A percentile compares a stretch with the other conserved stretches of the same genome.
Evolutionary conservation across 2,888 invertebrate genomes (phyloP).

Genomic region (Cryptocheilus praepositus): DNA sequence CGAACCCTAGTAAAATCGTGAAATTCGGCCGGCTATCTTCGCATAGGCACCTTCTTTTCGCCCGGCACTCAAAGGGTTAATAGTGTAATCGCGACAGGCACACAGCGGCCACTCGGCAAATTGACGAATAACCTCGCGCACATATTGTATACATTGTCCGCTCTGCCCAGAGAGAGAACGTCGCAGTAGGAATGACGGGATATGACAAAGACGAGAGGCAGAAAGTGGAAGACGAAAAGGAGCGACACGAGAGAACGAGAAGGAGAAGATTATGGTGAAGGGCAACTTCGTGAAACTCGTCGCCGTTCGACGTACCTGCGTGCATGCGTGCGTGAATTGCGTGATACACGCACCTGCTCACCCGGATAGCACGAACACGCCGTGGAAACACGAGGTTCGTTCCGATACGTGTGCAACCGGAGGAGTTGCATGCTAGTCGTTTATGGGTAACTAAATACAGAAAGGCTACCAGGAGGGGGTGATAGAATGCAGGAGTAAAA

Average conservation of each 20-base stretch:
- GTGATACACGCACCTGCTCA: conserved; percentile 20
- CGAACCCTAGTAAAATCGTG: too few relatives aligned
- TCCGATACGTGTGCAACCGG: conserved; percentile 33
- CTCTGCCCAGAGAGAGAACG: conserved; percentile 18
- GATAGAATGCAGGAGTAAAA: conserved; percentile 18
- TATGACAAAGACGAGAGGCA: background rate
- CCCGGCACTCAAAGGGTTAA: too few relatives aligned
- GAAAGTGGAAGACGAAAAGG: background rate
- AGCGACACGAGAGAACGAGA: conserved; percentile 13
- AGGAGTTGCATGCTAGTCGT: conserved; percentile 41
- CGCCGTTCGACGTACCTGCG: conserved; percentile 3
- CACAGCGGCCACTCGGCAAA: background rate
- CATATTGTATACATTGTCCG: background rate
- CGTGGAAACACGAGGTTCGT: conserved; percentile 33
- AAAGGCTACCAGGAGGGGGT: conserved; percentile 16
- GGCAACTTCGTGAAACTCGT: conserved; percentile 19
- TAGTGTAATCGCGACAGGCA: background rate
- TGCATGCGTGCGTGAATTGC: conserved; percentile 16
- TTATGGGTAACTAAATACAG: conserved; percentile 44
- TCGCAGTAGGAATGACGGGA: background rate
- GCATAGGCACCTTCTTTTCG: too few relatives aligned
- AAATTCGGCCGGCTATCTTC: too few relatives aligned
- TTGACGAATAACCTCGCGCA: background rate
- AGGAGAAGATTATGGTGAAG: background rate
- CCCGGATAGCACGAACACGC: conserved; percentile 29